Base-by-base conservation (phyloP, 2,113 vertebrate species). In the Xiphophorus maculatus region DNA sequence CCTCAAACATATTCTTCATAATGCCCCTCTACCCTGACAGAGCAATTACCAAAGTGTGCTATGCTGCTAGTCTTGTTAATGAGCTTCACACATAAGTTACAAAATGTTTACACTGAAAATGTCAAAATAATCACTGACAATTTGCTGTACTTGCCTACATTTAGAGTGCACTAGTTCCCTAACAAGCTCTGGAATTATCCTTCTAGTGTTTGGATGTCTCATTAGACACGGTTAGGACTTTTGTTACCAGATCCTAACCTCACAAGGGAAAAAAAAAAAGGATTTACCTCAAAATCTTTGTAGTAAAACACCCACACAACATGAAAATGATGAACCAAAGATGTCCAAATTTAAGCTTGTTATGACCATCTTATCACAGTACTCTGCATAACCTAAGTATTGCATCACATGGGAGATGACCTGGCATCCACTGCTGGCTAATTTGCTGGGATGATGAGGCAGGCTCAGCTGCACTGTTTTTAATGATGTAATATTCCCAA, bases 391-490 rank as follows among this genome's bases (percentile, higher is more conserved):
- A 69, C 65, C 61, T 2, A 74, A 77, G 66, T 69, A 61, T 60
- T 68, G 63, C 37, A 40, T 71, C 82, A 82, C 65, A 69, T 77
- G 74, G 77, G 71, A 88, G 60, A 75, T 72, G 74, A 84, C 82
- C 76, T 33, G 69, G 44, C 28, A 71, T 66, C 70, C 71, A 71
- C 37, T 79, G 69, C 42, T 68, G 37, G 67, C 63, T 91, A 83
- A 85, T 89, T 71, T 87, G 83, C 69, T 71, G 70, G 54, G 67
- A 88, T 69, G 82, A 79, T 71, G 71, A 81, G 61, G 76, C 81
- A 60, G 84, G 63, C 87, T 88, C 90, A 91, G 90, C 90, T 92
- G 89, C 80, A 63, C 1, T 65, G 63, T 58, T 80, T 85, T 84
- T 86, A 80, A 85, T 80, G 5, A 63, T 76, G 30, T 86, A 33